These are phyloP conservation scores for Gobiocypris rarus DNA, from an alignment of 2,113 vertebrate genomes.

Conservation along the genomic window DNA sequence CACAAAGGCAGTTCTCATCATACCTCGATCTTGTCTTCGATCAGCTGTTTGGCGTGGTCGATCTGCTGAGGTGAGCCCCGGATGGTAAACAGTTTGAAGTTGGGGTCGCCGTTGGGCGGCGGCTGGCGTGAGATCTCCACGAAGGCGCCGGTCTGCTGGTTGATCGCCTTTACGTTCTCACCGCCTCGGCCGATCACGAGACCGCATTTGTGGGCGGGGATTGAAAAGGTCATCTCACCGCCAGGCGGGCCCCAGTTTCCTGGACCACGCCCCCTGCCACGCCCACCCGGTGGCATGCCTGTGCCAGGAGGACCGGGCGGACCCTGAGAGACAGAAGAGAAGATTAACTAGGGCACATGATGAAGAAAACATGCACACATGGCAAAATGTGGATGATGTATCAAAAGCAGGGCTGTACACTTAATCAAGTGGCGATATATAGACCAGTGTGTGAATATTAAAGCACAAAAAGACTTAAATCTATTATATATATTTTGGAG, in stretches of 20 bases:
- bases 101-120: constrained; percentile 89
- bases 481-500: too few species aligned
- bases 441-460: not conserved
- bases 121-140: constrained; percentile 91
- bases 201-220: constrained; percentile 94
- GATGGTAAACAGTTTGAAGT: constrained; percentile 91
- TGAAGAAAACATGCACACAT: not conserved
- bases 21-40: constrained; percentile 95
- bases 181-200: constrained; percentile 91
- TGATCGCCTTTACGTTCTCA: constrained; percentile 91
- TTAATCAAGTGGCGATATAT: not conserved
- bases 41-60: constrained; percentile 92
- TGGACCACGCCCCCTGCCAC: constrained; percentile 84
- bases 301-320: constrained; percentile 83
- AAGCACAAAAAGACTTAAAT: not conserved
- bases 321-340: constrained; percentile 67
- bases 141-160: constrained; percentile 91
- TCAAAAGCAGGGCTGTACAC: not conserved
- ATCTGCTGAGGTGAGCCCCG: constrained; percentile 89
- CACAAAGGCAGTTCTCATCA: not conserved
- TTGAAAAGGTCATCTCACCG: constrained; percentile 90
- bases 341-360: too few species aligned
- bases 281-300: constrained; percentile 85
- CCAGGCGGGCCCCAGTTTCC: constrained; percentile 90
- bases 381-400: not conserved